These are phyloP conservation scores for Cochlearius cochlearius DNA, from an alignment of 2,113 vertebrate genomes.

Conservation along the genomic window DNA sequence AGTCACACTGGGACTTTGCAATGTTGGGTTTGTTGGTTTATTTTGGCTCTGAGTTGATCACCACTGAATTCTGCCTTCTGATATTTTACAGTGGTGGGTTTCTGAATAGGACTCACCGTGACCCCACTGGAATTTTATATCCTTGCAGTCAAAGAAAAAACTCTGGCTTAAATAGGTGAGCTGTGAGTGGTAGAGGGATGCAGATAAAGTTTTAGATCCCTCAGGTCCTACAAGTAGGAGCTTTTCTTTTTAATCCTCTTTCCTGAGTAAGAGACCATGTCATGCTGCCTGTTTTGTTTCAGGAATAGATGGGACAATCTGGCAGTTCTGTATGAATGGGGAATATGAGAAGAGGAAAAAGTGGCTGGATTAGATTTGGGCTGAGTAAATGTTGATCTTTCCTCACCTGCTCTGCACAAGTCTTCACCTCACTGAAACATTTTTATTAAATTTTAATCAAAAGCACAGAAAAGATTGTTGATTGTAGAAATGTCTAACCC, in stretches of 20 bases:
- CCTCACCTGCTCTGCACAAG: conserved; percentile 73
- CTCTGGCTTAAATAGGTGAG: conserved; percentile 33
- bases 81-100: neutral
- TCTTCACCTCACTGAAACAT: conserved; percentile 62
- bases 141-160: conserved; percentile 12
- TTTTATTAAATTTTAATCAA: conserved; percentile 82
- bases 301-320: neutral
- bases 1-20: conserved; percentile 30
- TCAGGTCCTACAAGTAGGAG: neutral
- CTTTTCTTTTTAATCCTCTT: neutral
- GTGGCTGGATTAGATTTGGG: conserved; percentile 57
- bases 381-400: conserved; percentile 72
- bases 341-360: conserved; percentile 67
- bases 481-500: conserved; percentile 49
- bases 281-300: conserved; percentile 17
- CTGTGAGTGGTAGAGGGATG: neutral
- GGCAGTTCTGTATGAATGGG: conserved; percentile 38
- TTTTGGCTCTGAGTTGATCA: conserved; percentile 28
- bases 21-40: neutral
- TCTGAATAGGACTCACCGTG: neutral
- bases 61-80: conserved; percentile 27
- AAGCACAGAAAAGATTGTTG: conserved; percentile 75
- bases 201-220: conserved; percentile 28
- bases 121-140: neutral
- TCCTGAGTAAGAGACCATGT: neutral